Conservation (phyloP, 2,888 invertebrate species). For the Philereme transversata region DNA sequence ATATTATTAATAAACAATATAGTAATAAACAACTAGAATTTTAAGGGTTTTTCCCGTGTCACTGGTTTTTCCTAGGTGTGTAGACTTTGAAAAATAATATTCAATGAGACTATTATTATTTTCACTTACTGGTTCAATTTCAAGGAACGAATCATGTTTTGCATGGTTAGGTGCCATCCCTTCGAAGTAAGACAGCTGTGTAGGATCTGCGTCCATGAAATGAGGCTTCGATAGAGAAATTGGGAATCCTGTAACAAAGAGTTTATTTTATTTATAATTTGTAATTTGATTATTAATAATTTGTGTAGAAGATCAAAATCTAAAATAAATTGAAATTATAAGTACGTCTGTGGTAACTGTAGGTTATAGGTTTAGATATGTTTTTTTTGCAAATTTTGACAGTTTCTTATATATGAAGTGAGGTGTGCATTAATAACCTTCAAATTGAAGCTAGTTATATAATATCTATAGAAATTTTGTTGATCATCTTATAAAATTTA, state of each 20-base stretch:
- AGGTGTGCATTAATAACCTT: not conserved
- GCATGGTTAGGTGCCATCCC: slow-evolving; percentile 86
- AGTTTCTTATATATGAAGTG: not conserved
- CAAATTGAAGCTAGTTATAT: not conserved
- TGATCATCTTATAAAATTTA: not conserved
- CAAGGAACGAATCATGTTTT: slow-evolving; percentile 78
- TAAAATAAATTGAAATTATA: too few species aligned
- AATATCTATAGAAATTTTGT: not conserved
- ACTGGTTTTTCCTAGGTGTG: too few species aligned
- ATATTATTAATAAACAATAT: too few species aligned
- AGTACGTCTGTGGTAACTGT: too few species aligned
- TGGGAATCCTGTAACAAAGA: slow-evolving; percentile 85
- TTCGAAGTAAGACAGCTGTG: slow-evolving; percentile 80
- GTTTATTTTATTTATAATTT: not conserved
- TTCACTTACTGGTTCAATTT: slow-evolving; percentile 88
- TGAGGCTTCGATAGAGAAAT: slow-evolving; percentile 86
- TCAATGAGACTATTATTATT: too few species aligned
- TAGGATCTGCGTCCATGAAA: slow-evolving; percentile 86
- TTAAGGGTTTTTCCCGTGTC: too few species aligned
- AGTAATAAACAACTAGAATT: too few species aligned
- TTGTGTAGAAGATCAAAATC: too few species aligned
- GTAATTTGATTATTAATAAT: too few species aligned
- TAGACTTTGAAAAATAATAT: too few species aligned
- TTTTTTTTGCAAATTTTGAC: not conserved
- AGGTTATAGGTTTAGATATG: not conserved